These are phyloP conservation scores for Papilio machaon DNA, from an alignment of 1,140 invertebrate species.

Conservation along the genomic window DNA sequence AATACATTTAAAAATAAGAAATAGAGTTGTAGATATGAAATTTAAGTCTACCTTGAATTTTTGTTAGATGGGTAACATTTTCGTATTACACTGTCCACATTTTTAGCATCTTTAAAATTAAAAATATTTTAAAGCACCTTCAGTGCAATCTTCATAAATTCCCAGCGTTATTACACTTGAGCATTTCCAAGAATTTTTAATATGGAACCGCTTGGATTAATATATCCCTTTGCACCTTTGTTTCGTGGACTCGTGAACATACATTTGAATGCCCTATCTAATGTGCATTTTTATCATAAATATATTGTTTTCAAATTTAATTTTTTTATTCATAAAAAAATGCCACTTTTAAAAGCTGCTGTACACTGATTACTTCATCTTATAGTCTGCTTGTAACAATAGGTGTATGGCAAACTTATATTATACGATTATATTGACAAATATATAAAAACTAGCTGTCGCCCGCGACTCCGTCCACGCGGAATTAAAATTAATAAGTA, in stretches of 20 bases:
- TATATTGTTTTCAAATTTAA: not conserved
- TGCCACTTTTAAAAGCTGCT: too few relatives aligned
- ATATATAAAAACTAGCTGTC: too few relatives aligned
- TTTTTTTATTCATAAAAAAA: too few relatives aligned
- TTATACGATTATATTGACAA: too few relatives aligned
- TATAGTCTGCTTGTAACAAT: too few relatives aligned
- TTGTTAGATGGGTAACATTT: not conserved
- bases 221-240: not conserved
- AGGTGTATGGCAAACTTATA: too few relatives aligned
- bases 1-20: not conserved
- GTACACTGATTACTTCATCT: too few relatives aligned
- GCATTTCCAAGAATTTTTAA: conserved; percentile 24
- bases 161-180: conserved; percentile 13
- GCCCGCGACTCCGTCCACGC: too few relatives aligned
- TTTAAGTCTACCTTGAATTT: not conserved
- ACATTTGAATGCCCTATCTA: not conserved
- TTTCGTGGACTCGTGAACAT: conserved; percentile 1
- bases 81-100: not conserved
- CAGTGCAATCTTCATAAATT: conserved; percentile 14
- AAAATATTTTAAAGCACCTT: conserved; percentile 20
- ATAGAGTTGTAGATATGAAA: not conserved
- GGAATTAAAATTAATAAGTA: too few relatives aligned
- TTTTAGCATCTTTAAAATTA: conserved; percentile 11
- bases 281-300: not conserved
- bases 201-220: conserved; percentile 8